Evolutionary conservation across 2,888 invertebrate genomes (phyloP), one percentile per base, ranked within the genome.

Genomic region (Thera obeliscata): DNA sequence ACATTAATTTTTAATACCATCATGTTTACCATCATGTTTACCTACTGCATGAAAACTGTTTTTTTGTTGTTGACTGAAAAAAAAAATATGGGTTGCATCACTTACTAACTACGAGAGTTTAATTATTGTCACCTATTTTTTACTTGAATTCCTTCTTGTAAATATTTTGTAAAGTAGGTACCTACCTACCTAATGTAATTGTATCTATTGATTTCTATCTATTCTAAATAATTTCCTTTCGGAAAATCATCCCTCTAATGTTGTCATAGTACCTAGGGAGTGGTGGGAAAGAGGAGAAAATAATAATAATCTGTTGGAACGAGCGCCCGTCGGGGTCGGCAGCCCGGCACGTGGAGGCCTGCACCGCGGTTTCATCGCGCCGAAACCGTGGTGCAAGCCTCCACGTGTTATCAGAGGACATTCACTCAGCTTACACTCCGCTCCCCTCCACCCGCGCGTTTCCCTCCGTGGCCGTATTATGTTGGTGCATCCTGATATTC

Each of bases 281-380:
- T 9, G 43, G 6, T 46, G 9, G 43, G 43, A 9, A 9, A 46
- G 38, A 55, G 48, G 49, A 59, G 59, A 41, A 52, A 60, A 60
- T 48, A 36, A n/a, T 56, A 54, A 38, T 61, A 36, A 33, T 11
- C 43, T 43, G 56, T 66, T 52, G 33, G 35, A 62, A 62, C 62
- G 62, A 59, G 79, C 79, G 83, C 74, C 70, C 49, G 49, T 49
- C 79, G 83, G 87, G 91, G 88, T 88, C 88, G 88, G 84, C 87
- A 87, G 84, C 87, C 88, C 82, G 80, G 84, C 93, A 91, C 93
- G 93, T 93, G 93, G 93, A 91, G 93, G 92, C 93, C 83, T 81
- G 82, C 84, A 92, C 93, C 86, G 87, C 87, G 92, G 90, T 85
- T 81, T 78, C 79, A 80, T 72, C 84, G 79, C 79, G 85, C 74